These are phyloP conservation scores for Tetrapedia diversipes DNA, from an alignment of 2,888 invertebrate genomes.

Conservation along the genomic window DNA sequence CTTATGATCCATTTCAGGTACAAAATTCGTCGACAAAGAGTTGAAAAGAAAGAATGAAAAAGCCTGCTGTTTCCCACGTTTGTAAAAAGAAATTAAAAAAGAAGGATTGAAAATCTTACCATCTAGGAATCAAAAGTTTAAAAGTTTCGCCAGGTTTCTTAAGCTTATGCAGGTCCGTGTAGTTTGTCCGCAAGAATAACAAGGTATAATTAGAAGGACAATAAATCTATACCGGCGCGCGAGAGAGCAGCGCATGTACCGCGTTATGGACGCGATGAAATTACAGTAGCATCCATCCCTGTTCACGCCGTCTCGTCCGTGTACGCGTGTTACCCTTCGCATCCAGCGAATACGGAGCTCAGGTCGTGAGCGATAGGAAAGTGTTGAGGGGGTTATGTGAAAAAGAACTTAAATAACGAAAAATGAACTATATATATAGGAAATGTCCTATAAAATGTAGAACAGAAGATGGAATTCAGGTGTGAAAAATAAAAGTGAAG, in stretches of 20 bases:
- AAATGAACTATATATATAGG: no score
- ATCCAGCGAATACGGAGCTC: conserved; percentile 20
- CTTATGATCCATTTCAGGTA: no score
- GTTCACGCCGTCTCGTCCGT: conserved; percentile 19
- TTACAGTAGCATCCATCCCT: conserved; percentile 31
- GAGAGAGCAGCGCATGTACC: conserved; percentile 39
- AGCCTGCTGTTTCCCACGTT: no score
- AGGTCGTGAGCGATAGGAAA: conserved; percentile 47
- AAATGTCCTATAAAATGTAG: no score
- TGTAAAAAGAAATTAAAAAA: background rate
- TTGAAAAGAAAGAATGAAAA: no score
- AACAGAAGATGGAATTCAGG: no score
- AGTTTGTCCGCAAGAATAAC: conserved; percentile 18
- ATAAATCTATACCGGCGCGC: conserved; percentile 46
- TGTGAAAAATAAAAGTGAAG: no score
- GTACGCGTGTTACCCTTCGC: conserved; percentile 27
- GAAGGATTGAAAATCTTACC: background rate
- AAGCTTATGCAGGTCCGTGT: background rate
- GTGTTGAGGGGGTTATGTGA: no score
- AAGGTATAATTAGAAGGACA: conserved; percentile 51
- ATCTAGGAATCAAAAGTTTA: no score
- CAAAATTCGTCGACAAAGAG: no score
- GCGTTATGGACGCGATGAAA: conserved; percentile 25
- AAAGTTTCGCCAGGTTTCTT: background rate
- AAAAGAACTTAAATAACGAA: no score